Percentiles rank a stretch among this genome's conserved stretches.
Evolutionary conservation across 35 echinoderm and acorn worm species (phyloP).

Genomic region (Strongylocentrotus purpuratus): DNA sequence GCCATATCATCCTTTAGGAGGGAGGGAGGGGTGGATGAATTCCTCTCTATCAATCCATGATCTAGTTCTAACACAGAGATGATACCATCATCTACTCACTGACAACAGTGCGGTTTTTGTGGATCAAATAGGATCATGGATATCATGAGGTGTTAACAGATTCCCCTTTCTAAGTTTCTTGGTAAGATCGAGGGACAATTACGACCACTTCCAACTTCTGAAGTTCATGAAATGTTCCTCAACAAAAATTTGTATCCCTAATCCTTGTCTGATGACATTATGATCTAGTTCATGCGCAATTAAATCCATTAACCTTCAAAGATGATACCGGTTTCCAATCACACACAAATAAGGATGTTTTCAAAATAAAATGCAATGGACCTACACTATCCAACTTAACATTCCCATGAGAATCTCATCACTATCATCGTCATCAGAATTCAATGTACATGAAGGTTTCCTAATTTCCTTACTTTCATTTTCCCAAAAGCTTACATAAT

Average conservation of each 20-base stretch:
- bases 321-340: not conserved
- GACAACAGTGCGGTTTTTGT: not conserved
- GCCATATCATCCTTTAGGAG: not conserved
- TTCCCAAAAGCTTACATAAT: too few species aligned
- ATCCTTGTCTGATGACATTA: conserved; percentile 1
- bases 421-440: not conserved
- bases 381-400: not conserved
- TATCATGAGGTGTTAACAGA: not conserved
- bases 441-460: too few species aligned
- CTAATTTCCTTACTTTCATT: too few species aligned
- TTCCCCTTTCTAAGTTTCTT: not conserved
- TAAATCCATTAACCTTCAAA: conserved; percentile 1
- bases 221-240: not conserved
- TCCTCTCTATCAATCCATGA: not conserved
- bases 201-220: not conserved
- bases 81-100: not conserved
- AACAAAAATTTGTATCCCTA: not conserved
- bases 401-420: not conserved
- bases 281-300: conserved; percentile 3
- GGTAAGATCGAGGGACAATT: not conserved
- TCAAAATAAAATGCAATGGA: not conserved
- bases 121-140: conserved; percentile 9
- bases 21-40: not conserved
- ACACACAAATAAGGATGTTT: not conserved
- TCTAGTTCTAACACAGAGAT: not conserved